A percentile compares a stretch with the other conserved stretches of the same genome.
These are phyloP conservation scores for Watsonalla cultraria DNA, from an alignment of 2,888 invertebrate genomes.

Conservation along the genomic window DNA sequence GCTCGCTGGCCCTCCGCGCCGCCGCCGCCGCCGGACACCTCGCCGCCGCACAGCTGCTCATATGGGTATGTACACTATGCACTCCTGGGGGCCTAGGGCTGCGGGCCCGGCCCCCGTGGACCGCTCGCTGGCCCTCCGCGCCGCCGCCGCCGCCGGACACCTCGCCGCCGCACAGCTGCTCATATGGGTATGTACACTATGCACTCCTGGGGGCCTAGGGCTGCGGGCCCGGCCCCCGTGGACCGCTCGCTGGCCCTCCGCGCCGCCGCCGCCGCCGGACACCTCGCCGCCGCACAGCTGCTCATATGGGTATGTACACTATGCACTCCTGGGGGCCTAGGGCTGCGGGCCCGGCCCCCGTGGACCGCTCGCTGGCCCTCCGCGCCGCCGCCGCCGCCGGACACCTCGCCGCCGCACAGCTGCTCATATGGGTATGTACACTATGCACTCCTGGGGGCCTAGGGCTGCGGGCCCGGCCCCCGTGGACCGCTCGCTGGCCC, in stretches of 20 bases:
- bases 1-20: constrained; percentile 82
- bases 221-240: constrained; percentile 82
- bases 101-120: constrained; percentile 80
- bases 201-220: constrained; percentile 81
- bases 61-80: constrained; percentile 86
- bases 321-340: constrained; percentile 80
- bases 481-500: constrained; percentile 51
- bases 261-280: constrained; percentile 93
- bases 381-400: constrained; percentile 94
- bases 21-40: constrained; percentile 94
- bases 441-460: constrained; percentile 80
- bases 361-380: constrained; percentile 69
- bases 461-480: constrained; percentile 83
- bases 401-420: constrained; percentile 92
- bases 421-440: constrained; percentile 93
- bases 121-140: constrained; percentile 80
- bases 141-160: constrained; percentile 94
- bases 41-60: constrained; percentile 92
- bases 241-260: constrained; percentile 80
- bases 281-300: constrained; percentile 93
- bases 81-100: constrained; percentile 83
- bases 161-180: constrained; percentile 94
- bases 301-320: constrained; percentile 90
- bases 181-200: constrained; percentile 87
- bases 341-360: constrained; percentile 83